Conservation (phyloP, 2,113 vertebrate species). For the Forbesichthys agassizii region DNA sequence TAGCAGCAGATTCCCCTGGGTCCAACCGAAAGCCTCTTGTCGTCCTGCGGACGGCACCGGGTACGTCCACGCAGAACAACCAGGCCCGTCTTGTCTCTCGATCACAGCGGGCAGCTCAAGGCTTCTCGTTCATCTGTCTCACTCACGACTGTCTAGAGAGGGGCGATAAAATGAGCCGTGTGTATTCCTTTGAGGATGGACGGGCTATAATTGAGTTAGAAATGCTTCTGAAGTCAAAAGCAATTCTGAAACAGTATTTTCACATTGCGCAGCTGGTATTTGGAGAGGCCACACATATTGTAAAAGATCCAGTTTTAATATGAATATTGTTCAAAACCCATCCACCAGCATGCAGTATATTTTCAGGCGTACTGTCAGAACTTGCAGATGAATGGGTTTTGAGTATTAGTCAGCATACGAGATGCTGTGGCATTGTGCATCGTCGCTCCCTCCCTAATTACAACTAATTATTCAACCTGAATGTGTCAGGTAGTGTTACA, state of each 20-base stretch:
- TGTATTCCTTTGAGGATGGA: neutral
- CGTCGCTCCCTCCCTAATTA: constrained; percentile 39
- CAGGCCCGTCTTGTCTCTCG: constrained; percentile 10
- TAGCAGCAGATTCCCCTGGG: constrained; percentile 5
- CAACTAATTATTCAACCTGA: constrained; percentile 40
- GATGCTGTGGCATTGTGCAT: neutral
- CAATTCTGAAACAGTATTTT: no score
- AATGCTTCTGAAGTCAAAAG: neutral
- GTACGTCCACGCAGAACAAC: constrained; percentile 15
- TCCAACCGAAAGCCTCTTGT: constrained; percentile 7
- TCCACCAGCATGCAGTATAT: neutral
- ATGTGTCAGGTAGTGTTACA: constrained; percentile 18
- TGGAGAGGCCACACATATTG: neutral
- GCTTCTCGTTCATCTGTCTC: constrained; percentile 48
- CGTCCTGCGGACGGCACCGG: neutral
- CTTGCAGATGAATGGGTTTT: no score
- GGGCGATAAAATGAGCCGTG: constrained; percentile 25
- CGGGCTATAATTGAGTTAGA: neutral
- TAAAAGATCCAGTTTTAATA: neutral
- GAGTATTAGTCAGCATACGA: no score
- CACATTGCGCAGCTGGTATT: no score
- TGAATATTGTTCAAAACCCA: neutral
- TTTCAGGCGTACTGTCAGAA: neutral
- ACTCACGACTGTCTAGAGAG: constrained; percentile 26
- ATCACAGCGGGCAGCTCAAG: constrained; percentile 19